Evolutionary conservation across 2,113 vertebrate genomes (phyloP), one percentile per base, ranked within the genome.

Genomic region (Seriola rivoliana): DNA sequence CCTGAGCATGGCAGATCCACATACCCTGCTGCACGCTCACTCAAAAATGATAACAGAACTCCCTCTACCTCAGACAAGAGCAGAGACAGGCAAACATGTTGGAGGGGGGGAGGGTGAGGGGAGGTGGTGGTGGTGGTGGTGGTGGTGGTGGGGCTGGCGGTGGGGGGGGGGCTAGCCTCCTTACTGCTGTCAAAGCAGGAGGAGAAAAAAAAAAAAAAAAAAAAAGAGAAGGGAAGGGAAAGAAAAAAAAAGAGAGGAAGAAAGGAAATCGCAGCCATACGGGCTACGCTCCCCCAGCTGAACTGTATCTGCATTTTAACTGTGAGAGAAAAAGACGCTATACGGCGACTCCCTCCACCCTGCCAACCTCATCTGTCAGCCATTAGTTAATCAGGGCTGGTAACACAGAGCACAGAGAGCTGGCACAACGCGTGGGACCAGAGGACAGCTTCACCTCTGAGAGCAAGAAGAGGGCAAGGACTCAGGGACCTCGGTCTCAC

Each of bases 241-340:
- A 21, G 65, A 84, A 84, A 81, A 74, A 65, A 85, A 84, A 78
- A 70, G 67, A 59, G 81, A 91, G 75, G 81, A 89, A 88, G 85
- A 84, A 92, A 89, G 86, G 82, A 95, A 94, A 94, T 91, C 85
- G 69, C 89, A 93, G 91, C 92, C 88, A 87, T 94, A 93, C 64
- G 80, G 42, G 46, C 78, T 88, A 8, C 19, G 74, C 66, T 89
- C 40, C 80, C 75, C 66, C 77, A 74, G 83, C 84, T 92, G 91
- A 91, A 88, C 71, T 73, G 82, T 82, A 83, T 91, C 8, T 50
- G 32, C 86, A 59, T 81, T 88, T 78, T 55, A 64, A 66, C 71
- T 72, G 88, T 76, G 89, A 91, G 86, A 87, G 83, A 85, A 71
- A 38, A 80, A 79, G 54, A 29, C 48, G 57, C 84, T 77, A 82